Base-by-base conservation (phyloP, 2,888 invertebrate species). In the Pachycephus smyrnensis region DNA sequence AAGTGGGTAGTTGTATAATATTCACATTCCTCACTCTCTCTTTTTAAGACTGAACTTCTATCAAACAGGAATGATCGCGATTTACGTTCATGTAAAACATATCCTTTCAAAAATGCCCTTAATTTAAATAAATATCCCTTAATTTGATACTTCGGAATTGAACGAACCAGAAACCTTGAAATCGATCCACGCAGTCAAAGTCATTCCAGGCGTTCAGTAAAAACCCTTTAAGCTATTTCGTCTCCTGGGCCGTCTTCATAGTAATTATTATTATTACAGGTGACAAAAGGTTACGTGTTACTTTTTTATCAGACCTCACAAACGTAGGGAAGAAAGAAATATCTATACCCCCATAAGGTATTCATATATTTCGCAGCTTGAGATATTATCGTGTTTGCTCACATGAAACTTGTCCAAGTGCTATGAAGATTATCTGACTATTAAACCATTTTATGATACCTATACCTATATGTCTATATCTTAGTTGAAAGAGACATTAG, bases 361-460 rank as follows among this genome's bases (percentile, higher is more conserved):
- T 71, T 30, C 11, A 71, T 30, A 71, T 30, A 71, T 15, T 71
- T 30, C 30, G 30, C 6, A 33, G n/a, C 31, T 9, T 71, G 6
- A 71, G 12, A 32, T 30, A 6, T 11, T 71, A 32, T 71, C 31
- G 15, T 71, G 31, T 30, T 68, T 71, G 11, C 30, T 11, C 32
- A 23, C 32, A 9, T 71, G 31, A 32, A 71, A 32, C 31, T 71
- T 11, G 32, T 71, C 71, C 32, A 71, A 71, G 6, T 71, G 55
- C 55, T 30, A 30, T 30, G 31, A 15, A 30, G 31, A 71, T 71
- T 71, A 71, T 71, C 71, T 30, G 11, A n/a, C 32, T 11, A 11
- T 30, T 73, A 33, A 79, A 73, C 40, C 32, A 73, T 74, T 77
- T 77, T 75, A 55, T 78, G 69, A 76, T 75, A 33, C 12, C 30